Evolutionary conservation across 2,797 vertebrate genomes (phyloP), one percentile per base, ranked within the genome.

Genomic region (Vipera latastei): DNA sequence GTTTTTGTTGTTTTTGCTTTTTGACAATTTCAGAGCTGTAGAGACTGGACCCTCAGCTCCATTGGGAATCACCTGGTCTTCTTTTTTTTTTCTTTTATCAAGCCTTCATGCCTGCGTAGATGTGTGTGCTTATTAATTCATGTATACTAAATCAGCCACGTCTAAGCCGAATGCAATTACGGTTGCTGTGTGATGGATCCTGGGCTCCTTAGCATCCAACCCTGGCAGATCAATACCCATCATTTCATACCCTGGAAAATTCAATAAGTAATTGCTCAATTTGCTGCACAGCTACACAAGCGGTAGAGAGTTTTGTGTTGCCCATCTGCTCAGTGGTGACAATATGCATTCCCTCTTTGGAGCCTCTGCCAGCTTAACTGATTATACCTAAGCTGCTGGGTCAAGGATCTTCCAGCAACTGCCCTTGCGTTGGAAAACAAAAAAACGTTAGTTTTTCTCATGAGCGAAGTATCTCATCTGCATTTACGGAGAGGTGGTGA

Each of bases 261-360:
- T 91, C 92, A 78, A 32, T 96, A 92, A 95, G 93, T 96, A 96
- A 97, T 94, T 93, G 61, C 89, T 88, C 57, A 92, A 89, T 86
- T 95, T 92, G 86, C 1, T 92, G 65, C 92, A 95, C 85, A 89
- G 94, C 57, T 55, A 90, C 90, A 95, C 90, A 55, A 95, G 94
- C 89, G 4, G 1, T 38, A 60, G 48, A 94, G 56, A 28, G 38
- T 3, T 73, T 69, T 90, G 28, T 55, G 56, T 7, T 86, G 25
- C 91, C 89, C 63, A 96, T 93, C 90, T 96, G 92, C 57, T 88
- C 0, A 0, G 65, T 92, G 89, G 94, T 89, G 48, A 88, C 88
- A 59, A 91, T 44, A 93, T 90, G 94, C 94, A 94, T 94, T 90
- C 78, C 89, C 60, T 60, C 38, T 61, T 87, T 73, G 92, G 63